Evolutionary conservation across 2,888 invertebrate genomes (phyloP).

Genomic region (Alentia gelatinosa): DNA sequence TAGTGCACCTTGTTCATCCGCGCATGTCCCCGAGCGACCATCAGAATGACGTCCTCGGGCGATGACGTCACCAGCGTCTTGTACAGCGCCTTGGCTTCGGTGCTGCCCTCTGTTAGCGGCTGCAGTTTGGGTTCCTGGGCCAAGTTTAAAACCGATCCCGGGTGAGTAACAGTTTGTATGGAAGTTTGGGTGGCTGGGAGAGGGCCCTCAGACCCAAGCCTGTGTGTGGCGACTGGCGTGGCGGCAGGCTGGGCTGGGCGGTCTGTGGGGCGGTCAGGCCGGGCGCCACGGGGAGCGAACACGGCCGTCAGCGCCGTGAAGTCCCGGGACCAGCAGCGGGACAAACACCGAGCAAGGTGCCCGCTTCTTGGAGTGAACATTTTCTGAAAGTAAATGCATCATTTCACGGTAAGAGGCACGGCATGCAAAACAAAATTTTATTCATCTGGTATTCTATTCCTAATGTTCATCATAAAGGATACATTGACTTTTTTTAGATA

Average conservation of each 20-base stretch:
- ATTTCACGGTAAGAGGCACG: too few relatives aligned
- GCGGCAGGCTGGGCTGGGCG: not conserved
- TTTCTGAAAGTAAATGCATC: too few relatives aligned
- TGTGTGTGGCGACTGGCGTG: too few relatives aligned
- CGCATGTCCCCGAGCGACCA: not conserved
- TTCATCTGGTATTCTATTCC: too few relatives aligned
- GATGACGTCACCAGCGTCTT: not conserved
- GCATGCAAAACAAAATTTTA: too few relatives aligned
- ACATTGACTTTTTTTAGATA: too few relatives aligned
- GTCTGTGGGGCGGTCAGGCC: not conserved
- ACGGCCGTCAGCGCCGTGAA: not conserved
- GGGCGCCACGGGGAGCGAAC: not conserved
- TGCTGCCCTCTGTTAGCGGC: not conserved
- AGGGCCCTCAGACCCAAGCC: not conserved
- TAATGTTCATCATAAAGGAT: too few relatives aligned
- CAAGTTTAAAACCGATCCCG: not conserved
- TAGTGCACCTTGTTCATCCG: conserved; percentile 27
- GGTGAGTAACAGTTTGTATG: not conserved
- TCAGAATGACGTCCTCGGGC: not conserved
- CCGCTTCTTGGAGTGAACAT: conserved; percentile 3
- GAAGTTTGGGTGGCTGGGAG: not conserved
- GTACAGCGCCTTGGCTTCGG: not conserved
- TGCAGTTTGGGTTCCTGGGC: not conserved
- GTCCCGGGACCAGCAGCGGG: not conserved
- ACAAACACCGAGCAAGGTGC: not conserved